Percentiles rank a stretch among this genome's conserved stretches.
These are phyloP conservation scores for Eupelmus urozonus DNA, from an alignment of 2,888 invertebrate genomes.

Conservation along the genomic window DNA sequence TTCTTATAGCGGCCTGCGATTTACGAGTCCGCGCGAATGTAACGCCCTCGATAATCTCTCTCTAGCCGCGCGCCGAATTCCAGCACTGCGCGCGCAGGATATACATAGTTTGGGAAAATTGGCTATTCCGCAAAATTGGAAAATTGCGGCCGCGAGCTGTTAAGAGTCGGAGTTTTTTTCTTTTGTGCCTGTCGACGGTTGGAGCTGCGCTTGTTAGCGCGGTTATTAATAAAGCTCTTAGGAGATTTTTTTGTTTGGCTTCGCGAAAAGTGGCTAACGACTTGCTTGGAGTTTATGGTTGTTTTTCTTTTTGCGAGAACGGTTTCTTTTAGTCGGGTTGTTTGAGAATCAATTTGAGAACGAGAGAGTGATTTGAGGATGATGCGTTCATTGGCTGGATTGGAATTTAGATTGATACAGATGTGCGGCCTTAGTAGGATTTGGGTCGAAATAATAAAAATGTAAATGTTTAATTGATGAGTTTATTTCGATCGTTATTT, in stretches of 20 bases:
- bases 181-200: background rate
- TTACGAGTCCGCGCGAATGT: slow-evolving; percentile 38
- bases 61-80: slow-evolving; percentile 26
- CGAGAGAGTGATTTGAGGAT: too few relatives aligned
- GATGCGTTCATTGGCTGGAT: too few relatives aligned
- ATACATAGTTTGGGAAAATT: slow-evolving; percentile 1
- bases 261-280: too few relatives aligned
- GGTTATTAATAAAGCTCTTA: slow-evolving; percentile 48
- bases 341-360: too few relatives aligned
- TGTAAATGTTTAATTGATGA: too few relatives aligned
- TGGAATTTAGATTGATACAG: too few relatives aligned
- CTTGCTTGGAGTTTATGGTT: too few relatives aligned
- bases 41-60: slow-evolving; percentile 31
- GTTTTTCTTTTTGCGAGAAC: too few relatives aligned
- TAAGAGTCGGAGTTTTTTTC: slow-evolving; percentile 12
- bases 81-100: background rate
- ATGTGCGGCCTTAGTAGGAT: too few relatives aligned
- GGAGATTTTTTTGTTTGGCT: background rate
- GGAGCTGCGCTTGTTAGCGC: slow-evolving; percentile 4
- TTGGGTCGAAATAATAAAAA: too few relatives aligned
- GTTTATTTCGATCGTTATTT: too few relatives aligned
- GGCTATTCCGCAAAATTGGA: slow-evolving; percentile 45
- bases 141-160: slow-evolving; percentile 30
- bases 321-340: too few relatives aligned
- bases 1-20: background rate